Evolutionary conservation across 37 sponge, comb jelly and placozoan genomes (phyloP).

Genomic region (Beroe ovata): DNA sequence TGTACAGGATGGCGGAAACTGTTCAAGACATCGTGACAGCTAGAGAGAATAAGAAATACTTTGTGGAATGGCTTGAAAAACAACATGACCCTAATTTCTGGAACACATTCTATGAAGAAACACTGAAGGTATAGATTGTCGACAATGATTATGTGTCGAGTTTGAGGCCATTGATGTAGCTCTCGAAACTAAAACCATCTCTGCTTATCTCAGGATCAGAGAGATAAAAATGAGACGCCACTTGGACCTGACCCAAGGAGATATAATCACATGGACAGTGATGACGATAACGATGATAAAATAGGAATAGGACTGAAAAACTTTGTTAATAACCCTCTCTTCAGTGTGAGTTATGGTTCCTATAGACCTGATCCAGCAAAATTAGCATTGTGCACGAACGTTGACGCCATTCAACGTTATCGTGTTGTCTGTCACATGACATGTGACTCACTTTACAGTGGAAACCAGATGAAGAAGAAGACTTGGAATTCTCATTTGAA

Average conservation of each 20-base stretch:
- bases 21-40: slow-evolving; percentile 16
- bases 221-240: slow-evolving; percentile 3
- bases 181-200: too few relatives aligned
- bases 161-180: too few relatives aligned
- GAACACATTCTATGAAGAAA: slow-evolving; percentile 28
- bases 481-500: slow-evolving; percentile 31
- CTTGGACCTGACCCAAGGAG: slow-evolving; percentile 10
- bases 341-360: background rate
- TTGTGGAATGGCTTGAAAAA: slow-evolving; percentile 38
- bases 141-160: too few relatives aligned
- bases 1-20: slow-evolving; percentile 8
- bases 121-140: slow-evolving; percentile 36
- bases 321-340: slow-evolving; percentile 7
- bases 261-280: slow-evolving; percentile 12
- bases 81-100: slow-evolving; percentile 39
- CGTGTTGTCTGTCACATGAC: background rate
- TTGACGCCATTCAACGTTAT: too few relatives aligned
- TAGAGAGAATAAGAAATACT: slow-evolving; percentile 36
- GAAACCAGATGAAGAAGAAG: slow-evolving; percentile 54
- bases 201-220: slow-evolving; percentile 58
- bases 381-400: too few relatives aligned
- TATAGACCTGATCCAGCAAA: too few relatives aligned
- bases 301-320: slow-evolving; percentile 43
- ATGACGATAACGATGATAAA: slow-evolving; percentile 40
- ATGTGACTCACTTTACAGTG: slow-evolving; percentile 10